A percentile compares a stretch with the other conserved stretches of the same genome.
Conservation (phyloP, 1,140 invertebrate genomes). For the Drosophila kikkawai region DNA sequence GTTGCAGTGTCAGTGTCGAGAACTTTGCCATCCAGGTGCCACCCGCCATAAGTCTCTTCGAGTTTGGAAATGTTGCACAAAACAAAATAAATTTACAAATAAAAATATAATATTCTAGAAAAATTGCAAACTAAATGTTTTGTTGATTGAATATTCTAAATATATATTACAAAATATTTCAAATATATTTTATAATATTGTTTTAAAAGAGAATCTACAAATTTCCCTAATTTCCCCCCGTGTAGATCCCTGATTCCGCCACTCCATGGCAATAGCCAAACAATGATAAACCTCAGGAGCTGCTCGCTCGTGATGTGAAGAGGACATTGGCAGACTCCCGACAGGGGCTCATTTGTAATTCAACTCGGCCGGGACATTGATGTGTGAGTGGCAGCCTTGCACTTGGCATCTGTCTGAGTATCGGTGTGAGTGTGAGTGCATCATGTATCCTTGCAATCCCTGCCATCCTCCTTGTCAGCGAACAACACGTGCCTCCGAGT, state of each 20-base stretch:
- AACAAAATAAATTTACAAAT: neutral
- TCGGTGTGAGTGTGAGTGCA: neutral
- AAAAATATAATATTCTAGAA: neutral
- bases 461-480: slow-evolving; percentile 32
- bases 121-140: neutral
- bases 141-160: neutral
- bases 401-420: slow-evolving; percentile 39
- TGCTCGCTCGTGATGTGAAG: slow-evolving; percentile 54
- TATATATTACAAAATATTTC: neutral
- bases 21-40: slow-evolving; percentile 45
- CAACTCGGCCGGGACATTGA: slow-evolving; percentile 66
- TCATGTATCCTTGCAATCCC: slow-evolving; percentile 27
- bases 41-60: neutral
- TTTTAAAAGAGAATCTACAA: too few species aligned
- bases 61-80: neutral
- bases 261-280: slow-evolving; percentile 50
- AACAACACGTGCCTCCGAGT: slow-evolving; percentile 57
- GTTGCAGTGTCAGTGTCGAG: slow-evolving; percentile 34
- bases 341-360: slow-evolving; percentile 75
- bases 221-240: neutral
- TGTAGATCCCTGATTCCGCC: slow-evolving; percentile 7
- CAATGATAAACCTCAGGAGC: slow-evolving; percentile 73
- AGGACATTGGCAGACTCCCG: slow-evolving; percentile 46
- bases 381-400: slow-evolving; percentile 55
- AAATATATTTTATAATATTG: too few species aligned